Evolutionary conservation across 2,888 invertebrate genomes (phyloP), one percentile per base, ranked within the genome.

Genomic region (Pyrrhia umbra): DNA sequence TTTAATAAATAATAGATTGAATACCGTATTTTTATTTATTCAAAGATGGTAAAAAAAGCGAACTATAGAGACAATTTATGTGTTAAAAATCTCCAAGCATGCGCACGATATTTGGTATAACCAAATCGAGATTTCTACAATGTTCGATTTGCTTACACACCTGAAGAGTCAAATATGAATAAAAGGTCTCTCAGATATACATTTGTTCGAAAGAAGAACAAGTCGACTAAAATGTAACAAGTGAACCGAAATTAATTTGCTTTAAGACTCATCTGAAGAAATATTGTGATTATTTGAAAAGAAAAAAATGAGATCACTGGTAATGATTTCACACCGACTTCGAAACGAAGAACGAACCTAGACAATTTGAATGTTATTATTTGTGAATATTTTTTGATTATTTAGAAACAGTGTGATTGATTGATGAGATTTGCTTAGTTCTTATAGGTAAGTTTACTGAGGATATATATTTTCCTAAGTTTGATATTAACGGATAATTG

Each of bases 1-100:
- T 89, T 89, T 84, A 91, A 87, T 88, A 90, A 94, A 93, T 90
- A 90, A 93, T 91, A 92, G 89, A 91, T 88, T 85, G 87, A 87
- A 86, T 79, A 71, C 65, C 40, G 68, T 55, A 30, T 64, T 73
- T 75, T 82, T 77, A 83, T 81, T 81, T 71, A 65, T 75, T 66
- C 66, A 49, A 30, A 25, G 49, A 37, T 18, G 9, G 15, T 37
- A 18, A n/a, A 16, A 51, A 16, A 23, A 39, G 49, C 27, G 10
- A 0, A 34, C 15, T 52, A 49, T 18, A 2, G 8, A 34, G 16
- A 50, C 5, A 46, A 5, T 16, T 18, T 18, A 47, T 18, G 9
- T 56, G 20, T n/a, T 37, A 21, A 51, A 34, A 40, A 55, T 23
- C 60, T 54, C 50, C 8, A 9, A 30, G 43, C 39, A 55, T 20